Percentiles rank a stretch among this genome's conserved stretches.
These are phyloP conservation scores for Vollenhovia emeryi DNA, from an alignment of 1,140 invertebrate species.

Conservation along the genomic window DNA sequence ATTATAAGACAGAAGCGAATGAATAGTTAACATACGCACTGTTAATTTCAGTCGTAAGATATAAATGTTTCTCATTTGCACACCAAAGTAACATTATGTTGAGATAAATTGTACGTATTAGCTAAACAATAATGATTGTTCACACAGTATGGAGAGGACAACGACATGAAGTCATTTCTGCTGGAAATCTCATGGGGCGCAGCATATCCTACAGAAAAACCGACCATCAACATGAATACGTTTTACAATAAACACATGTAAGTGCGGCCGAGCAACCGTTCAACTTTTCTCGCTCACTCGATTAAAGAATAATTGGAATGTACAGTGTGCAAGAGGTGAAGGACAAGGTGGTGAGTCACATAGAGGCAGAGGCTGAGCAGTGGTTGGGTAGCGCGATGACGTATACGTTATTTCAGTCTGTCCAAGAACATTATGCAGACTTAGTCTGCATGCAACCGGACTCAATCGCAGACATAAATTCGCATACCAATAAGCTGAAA, in stretches of 20 bases:
- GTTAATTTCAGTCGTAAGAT: neutral
- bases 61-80: neutral
- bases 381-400: constrained; percentile 97
- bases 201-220: constrained; percentile 93
- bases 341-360: constrained; percentile 88
- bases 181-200: constrained; percentile 95
- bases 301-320: constrained; percentile 71
- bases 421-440: constrained; percentile 93
- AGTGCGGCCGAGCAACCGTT: constrained; percentile 82
- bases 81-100: neutral
- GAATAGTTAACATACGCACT: neutral
- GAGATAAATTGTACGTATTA: neutral
- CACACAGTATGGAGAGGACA: constrained; percentile 93
- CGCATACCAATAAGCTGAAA: constrained; percentile 75
- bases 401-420: constrained; percentile 96
- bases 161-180: constrained; percentile 92
- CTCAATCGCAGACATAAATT: constrained; percentile 74
- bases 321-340: constrained; percentile 90
- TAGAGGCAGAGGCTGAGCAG: constrained; percentile 91
- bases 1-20: neutral
- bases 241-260: constrained; percentile 98
- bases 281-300: constrained; percentile 62
- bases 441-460: constrained; percentile 90
- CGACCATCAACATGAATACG: constrained; percentile 93
- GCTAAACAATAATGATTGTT: constrained; percentile 30